A percentile compares a stretch with the other conserved stretches of the same genome.
phyloP scores from a whole-genome alignment of 2,888 invertebrate species.

The Drosophila mayaguana region DNA sequence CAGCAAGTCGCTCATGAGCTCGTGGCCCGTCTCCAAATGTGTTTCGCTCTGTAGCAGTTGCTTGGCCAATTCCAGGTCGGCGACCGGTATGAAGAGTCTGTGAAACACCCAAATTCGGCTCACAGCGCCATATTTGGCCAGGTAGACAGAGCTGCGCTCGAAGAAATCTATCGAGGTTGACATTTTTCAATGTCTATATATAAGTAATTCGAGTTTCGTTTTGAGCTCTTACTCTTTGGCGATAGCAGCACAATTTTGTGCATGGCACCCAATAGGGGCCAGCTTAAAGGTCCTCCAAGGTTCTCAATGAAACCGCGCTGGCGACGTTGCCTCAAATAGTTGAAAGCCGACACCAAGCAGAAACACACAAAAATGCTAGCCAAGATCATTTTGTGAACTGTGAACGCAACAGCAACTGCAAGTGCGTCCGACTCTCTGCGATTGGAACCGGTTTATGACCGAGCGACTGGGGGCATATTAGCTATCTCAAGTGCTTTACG shows the following conservation, averaged over 20 bases:
- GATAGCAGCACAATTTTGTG: constrained; percentile 60
- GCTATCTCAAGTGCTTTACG: constrained; percentile 38
- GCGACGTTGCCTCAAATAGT: constrained; percentile 59
- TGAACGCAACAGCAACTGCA: constrained; percentile 12
- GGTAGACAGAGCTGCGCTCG: constrained; percentile 48
- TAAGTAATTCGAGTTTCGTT: background rate
- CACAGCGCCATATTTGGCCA: constrained; percentile 55
- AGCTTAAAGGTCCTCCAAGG: constrained; percentile 62
- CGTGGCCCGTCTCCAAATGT: constrained; percentile 55
- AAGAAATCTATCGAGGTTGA: constrained; percentile 56
- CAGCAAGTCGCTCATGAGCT: constrained; percentile 61
- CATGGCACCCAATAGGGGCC: constrained; percentile 63
- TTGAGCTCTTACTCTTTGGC: constrained; percentile 50
- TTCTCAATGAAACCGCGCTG: constrained; percentile 58
- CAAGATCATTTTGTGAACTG: constrained; percentile 67
- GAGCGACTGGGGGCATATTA: constrained; percentile 3
- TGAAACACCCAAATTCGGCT: constrained; percentile 68
- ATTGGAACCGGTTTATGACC: constrained; percentile 24
- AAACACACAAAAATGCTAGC: constrained; percentile 64
- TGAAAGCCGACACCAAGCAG: constrained; percentile 66
- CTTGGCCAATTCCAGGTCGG: constrained; percentile 57
- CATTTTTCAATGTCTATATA: too few species aligned
- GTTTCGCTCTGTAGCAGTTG: constrained; percentile 54
- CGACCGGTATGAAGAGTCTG: constrained; percentile 62
- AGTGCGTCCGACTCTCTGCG: constrained; percentile 17